Conservation (phyloP, 92 coral and sea anemone genomes). For the Heteractis magnifica region DNA sequence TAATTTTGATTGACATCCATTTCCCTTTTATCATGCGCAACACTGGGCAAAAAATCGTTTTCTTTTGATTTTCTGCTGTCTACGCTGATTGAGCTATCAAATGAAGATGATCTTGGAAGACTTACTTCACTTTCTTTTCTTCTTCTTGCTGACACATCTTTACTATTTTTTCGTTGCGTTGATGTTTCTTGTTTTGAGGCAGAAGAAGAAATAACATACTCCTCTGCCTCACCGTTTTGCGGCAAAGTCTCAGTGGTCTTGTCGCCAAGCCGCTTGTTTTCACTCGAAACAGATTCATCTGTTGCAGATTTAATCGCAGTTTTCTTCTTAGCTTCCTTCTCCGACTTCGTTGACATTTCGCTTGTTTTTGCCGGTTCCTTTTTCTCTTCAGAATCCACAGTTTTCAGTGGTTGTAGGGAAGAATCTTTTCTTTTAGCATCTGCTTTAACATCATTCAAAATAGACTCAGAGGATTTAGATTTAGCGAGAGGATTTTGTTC, state of each 20-base stretch:
- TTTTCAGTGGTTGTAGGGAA: neutral
- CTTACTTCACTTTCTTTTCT: neutral
- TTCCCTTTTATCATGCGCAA: neutral
- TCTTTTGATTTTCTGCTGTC: constrained; percentile 7
- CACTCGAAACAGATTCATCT: neutral
- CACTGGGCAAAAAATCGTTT: neutral
- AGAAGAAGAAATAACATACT: neutral
- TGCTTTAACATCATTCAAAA: neutral
- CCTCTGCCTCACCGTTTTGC: neutral
- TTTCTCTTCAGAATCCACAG: neutral
- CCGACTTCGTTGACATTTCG: neutral
- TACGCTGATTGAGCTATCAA: neutral
- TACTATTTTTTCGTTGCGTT: constrained; percentile 1
- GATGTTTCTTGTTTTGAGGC: neutral
- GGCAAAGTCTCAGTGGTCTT: neutral
- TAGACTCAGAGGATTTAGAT: neutral
- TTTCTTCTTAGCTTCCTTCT: neutral
- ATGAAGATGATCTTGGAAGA: neutral
- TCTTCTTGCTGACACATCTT: constrained; percentile 5
- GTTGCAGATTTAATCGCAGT: neutral
- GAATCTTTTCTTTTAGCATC: neutral
- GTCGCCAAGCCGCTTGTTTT: neutral
- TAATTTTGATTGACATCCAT: constrained; percentile 1
- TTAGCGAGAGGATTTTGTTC: constrained; percentile 6
- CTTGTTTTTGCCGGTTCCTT: neutral